Conservation (phyloP, 2,113 vertebrate genomes). For the Tylochromis polylepis region DNA sequence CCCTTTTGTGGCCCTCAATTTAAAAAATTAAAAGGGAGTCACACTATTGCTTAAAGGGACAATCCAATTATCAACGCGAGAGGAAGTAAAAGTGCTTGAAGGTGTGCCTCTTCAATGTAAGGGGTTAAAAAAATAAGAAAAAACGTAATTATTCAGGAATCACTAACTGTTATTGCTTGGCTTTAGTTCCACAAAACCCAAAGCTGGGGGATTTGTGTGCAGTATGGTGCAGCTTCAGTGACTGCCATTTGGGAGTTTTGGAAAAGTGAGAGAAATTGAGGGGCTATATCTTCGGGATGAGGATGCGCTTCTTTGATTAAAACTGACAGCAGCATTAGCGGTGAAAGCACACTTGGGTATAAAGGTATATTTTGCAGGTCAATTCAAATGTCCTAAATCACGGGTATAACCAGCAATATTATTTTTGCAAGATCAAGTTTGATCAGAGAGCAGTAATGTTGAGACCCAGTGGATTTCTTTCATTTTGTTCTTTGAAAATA, state of each 20-base stretch:
- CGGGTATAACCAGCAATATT: not conserved
- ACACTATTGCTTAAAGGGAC: slow-evolving; percentile 17
- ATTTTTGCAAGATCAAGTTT: not conserved
- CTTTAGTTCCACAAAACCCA: not conserved
- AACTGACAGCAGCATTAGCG: not conserved
- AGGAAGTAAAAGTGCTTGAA: not conserved
- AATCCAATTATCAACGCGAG: slow-evolving; percentile 34
- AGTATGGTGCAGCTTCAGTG: not conserved
- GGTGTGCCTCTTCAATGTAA: not conserved
- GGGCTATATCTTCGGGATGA: not conserved
- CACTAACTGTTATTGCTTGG: slow-evolving; percentile 1
- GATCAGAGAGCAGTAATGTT: not conserved
- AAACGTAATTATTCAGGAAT: slow-evolving; percentile 4
- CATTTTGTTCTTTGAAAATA: not conserved
- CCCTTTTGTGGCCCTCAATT: slow-evolving; percentile 30
- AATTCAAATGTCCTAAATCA: not conserved
- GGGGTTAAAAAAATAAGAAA: not conserved
- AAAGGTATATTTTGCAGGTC: slow-evolving; percentile 4
- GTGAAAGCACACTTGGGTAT: not conserved
- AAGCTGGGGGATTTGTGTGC: not conserved
- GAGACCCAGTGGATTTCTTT: not conserved
- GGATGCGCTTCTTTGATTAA: not conserved
- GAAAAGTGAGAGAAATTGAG: not conserved
- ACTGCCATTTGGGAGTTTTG: not conserved
- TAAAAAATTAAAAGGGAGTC: slow-evolving; percentile 29